Percentiles rank a stretch among this genome's conserved stretches.
These are phyloP conservation scores for Globodera ellingtonae DNA, from an alignment of 1,140 invertebrate species.

Conservation along the genomic window DNA sequence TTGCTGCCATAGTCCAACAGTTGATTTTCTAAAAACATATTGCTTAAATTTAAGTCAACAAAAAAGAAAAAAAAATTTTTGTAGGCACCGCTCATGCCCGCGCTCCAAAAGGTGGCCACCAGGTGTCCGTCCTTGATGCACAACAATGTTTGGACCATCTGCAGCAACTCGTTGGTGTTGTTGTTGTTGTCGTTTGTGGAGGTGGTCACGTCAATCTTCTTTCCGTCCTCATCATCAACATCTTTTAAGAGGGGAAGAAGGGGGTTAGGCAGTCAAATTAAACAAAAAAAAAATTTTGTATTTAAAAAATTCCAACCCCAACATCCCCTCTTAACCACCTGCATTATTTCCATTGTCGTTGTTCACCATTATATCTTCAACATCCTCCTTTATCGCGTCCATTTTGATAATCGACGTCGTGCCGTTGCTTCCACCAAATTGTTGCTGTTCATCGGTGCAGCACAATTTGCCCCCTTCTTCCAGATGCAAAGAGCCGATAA, in stretches of 20 bases:
- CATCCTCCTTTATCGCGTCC: conserved; percentile 22
- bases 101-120: conserved; percentile 43
- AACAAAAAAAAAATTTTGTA: background rate
- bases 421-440: conserved; percentile 6
- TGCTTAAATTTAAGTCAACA: conserved; percentile 11
- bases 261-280: no score
- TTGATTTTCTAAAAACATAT: conserved; percentile 36
- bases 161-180: conserved; percentile 20
- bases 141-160: conserved; percentile 31
- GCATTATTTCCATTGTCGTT: no score
- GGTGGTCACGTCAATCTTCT: background rate
- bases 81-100: conserved; percentile 33
- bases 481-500: conserved; percentile 20
- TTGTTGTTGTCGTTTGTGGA: background rate
- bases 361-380: background rate
- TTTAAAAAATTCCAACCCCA: background rate
- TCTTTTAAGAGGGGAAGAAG: background rate
- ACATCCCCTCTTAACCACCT: background rate
- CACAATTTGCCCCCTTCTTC: background rate
- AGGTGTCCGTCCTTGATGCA: conserved; percentile 47
- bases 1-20: conserved; percentile 38
- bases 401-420: background rate
- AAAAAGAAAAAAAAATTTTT: no score
- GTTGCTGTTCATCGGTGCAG: background rate
- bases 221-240: background rate